Percentiles rank a stretch among this genome's conserved stretches.
Evolutionary conservation across 2,888 invertebrate genomes (phyloP).

Genomic region (Pycnomerus fuliginosus): DNA sequence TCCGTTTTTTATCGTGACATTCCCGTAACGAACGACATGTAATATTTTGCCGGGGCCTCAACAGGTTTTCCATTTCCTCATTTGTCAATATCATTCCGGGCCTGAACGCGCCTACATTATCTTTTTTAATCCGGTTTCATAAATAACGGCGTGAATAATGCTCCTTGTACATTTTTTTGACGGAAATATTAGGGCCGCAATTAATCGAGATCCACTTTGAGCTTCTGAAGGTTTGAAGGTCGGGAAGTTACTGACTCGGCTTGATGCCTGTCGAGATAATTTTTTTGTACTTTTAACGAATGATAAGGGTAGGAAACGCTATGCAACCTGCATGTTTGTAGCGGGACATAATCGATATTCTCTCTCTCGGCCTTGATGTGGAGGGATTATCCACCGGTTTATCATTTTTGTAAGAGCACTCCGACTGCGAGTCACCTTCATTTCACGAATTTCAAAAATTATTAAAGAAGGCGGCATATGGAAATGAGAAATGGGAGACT

Average conservation of each 20-base stretch:
- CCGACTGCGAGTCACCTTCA: no score
- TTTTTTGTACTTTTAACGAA: no score
- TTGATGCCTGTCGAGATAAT: no score
- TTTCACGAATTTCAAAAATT: no score
- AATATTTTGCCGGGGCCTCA: slow-evolving; percentile 11
- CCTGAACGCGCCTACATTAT: slow-evolving; percentile 4
- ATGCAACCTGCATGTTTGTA: no score
- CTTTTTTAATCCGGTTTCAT: slow-evolving; percentile 12
- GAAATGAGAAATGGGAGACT: no score
- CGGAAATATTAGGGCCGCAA: background rate
- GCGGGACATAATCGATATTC: no score
- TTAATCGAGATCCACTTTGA: background rate
- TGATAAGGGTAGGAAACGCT: no score
- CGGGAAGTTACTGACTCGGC: background rate
- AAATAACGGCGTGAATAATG: slow-evolving; percentile 10
- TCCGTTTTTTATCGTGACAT: slow-evolving; percentile 10
- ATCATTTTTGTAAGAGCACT: no score
- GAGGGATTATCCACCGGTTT: no score
- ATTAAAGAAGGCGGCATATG: no score
- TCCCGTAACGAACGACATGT: slow-evolving; percentile 11
- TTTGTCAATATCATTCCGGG: slow-evolving; percentile 13
- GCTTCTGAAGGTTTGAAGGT: background rate
- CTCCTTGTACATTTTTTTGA: background rate
- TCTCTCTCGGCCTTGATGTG: no score
- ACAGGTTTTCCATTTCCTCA: slow-evolving; percentile 18